Base-by-base conservation (phyloP, 1,140 invertebrate species). In the Drosophila sp. region DNA sequence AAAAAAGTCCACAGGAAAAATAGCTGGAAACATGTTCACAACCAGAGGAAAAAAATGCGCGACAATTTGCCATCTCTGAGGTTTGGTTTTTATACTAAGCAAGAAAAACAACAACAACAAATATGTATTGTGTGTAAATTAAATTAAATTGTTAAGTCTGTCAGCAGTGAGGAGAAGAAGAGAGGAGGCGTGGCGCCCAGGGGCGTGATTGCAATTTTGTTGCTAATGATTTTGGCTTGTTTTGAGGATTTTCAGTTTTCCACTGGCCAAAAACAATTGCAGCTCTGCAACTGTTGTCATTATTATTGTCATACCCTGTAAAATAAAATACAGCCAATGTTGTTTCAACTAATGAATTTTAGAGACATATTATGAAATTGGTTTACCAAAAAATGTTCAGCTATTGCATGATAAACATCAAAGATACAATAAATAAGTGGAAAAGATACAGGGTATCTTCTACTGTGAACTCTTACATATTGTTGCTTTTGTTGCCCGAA, bases 161-260 rank as follows among this genome's bases (percentile, higher is more conserved):
- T 48, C 46, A 46, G 43, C 58, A 38, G 46, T 50, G 21, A n/a
- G 36, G 41, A 50, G 18, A 34, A 18, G 8, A 32, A 36, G 2
- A 13, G 14, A 0, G n/a, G 7, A 13, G 3, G 45, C 7, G 2
- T 0, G n/a, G 11, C 14, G 25, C 27, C 9, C 4, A 27, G 36
- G 50, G 43, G 70, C 53, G 38, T 67, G 29, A 38, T 25, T 71
- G 78, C 82, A 76, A 86, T 82, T 82, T 81, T 87, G 82, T 82
- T 87, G 82, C 78, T 89, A 89, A 89, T 87, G 79, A 89, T 89
- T 87, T 87, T 79, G 83, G 79, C 79, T 87, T 87, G 83, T 74
- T 89, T 82, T 76, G 76, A 66, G 83, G 72, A 81, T 82, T 87
- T 87, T 56, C 73, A 65, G 72, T 78, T 78, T 78, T 61, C 41